Base-by-base conservation (phyloP, 2,888 invertebrate genomes). In the Omphaloscelis lunosa region DNA sequence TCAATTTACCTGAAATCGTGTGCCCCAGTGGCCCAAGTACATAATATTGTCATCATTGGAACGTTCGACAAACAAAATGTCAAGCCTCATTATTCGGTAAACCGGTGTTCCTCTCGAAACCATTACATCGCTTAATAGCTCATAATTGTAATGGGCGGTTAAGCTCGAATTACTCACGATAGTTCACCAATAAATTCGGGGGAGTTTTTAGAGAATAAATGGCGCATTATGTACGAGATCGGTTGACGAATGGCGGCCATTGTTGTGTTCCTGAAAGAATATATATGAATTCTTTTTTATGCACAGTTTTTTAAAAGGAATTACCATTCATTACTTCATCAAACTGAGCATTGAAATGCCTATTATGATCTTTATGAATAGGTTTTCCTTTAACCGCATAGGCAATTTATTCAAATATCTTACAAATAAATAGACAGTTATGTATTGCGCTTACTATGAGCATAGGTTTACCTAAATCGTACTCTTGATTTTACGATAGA, bases 61-160 rank as follows among this genome's bases (percentile, higher is more conserved):
- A 79, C 68, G 75, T 71, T 83, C 74, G 39, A 34, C 80, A 83
- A 88, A 87, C 78, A 80, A 87, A 83, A 88, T 75, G 82, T 83
- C 85, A 85, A 87, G 81, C 75, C 76, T 87, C 79, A 82, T 88
- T 87, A 82, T 79, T 79, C 76, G 65, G 71, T 73, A 74, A 80
- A 80, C 80, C 80, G 53, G 80, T 66, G 79, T 72, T 80, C 77
- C 80, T 82, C 85, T 87, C 76, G 74, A 85, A 88, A 80, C 83
- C 82, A 88, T 88, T 88, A 85, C 83, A 78, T 72, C 58, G 67
- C 72, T 86, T 88, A 87, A 88, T 85, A 80, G 83, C 82, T 83
- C 87, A 79, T 88, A 83, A 88, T 88, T 88, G 80, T 83, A 83
- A 88, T 83, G 86, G 85, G 73, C 77, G 83, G 86, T 87, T 85